Base-by-base conservation (phyloP, 2,888 invertebrate species). In the Drosophila greeni region DNA sequence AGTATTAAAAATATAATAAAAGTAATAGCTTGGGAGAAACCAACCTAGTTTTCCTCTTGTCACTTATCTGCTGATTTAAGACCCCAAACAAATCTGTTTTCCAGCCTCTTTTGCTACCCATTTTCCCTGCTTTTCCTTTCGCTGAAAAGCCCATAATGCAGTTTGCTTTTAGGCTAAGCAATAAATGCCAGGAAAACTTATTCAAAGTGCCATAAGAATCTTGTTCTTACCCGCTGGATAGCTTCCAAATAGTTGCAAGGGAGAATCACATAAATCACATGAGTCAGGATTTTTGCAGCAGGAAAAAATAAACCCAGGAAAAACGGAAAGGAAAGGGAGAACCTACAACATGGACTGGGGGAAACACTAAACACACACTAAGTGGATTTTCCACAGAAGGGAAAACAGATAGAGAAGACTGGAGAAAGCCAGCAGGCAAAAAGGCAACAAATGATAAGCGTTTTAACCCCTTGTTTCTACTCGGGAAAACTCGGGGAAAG, bases 191-290 rank as follows among this genome's bases (percentile, higher is more conserved):
- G 61, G 61, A 62, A 78, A 77, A 78, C 78, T 78, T 79, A 78
- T 78, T 80, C 78, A 80, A 80, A 78, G 70, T 67, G 64, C 73
- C 75, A 72, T 73, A 76, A 76, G 64, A 80, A 76, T 70, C 66
- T 55, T 45, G 64, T 60, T 42, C 36, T 29, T 12, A 11, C 37
- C 9, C 7, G 42, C 53, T 64, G 64, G 45, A 53, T 20, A 14
- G 18, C 36, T 51, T 62, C 60, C 62, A 61, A 49, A 48, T 61
- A 36, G 16, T 42, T 34, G 61, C 49, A 61, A 43, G 59, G 49
- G 37, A 59, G 58, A 65, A 54, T 39, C 67, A 42, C 67, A 69
- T 69, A 67, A 69, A 69, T 69, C 68, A 67, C 67, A 69, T 67
- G 62, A 62, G 54, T 56, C 62, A 52, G 67, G 67, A 67, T 69